A percentile compares a stretch with the other conserved stretches of the same genome.
Evolutionary conservation across 2,888 invertebrate genomes (phyloP).

Genomic region (Zelleria hepariella): DNA sequence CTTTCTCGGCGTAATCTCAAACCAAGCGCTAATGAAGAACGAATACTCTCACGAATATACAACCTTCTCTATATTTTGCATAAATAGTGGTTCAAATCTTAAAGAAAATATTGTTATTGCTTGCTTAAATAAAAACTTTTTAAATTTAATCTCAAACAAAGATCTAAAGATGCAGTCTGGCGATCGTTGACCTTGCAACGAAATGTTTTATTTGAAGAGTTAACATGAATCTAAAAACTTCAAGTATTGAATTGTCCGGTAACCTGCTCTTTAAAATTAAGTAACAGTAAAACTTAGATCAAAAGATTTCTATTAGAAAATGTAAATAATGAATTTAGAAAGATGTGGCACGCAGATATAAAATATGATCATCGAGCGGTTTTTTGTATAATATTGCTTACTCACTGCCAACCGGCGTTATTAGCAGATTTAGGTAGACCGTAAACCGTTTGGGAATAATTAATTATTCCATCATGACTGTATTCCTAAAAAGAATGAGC

Average conservation of each 20-base stretch:
- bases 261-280: background rate
- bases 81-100: too few species aligned
- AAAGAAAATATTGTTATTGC: too few species aligned
- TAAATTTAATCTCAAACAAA: too few species aligned
- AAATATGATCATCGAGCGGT: constrained; percentile 8
- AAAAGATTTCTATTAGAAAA: background rate
- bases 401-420: background rate
- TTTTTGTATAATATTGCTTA: background rate
- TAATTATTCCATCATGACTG: background rate
- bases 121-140: too few species aligned
- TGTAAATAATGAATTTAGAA: background rate
- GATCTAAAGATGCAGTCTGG: too few species aligned
- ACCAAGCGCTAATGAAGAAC: background rate
- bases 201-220: too few species aligned
- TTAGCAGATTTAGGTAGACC: background rate
- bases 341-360: constrained; percentile 34
- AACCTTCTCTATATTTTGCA: too few species aligned
- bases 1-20: background rate
- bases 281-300: background rate
- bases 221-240: too few species aligned
- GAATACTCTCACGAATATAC: background rate
- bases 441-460: background rate
- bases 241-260: too few species aligned
- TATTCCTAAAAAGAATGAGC: too few species aligned
- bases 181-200: too few species aligned